These are phyloP conservation scores for Beroe ovata DNA, from an alignment of 37 sponge, comb jelly and placozoan genomes.

Conservation along the genomic window DNA sequence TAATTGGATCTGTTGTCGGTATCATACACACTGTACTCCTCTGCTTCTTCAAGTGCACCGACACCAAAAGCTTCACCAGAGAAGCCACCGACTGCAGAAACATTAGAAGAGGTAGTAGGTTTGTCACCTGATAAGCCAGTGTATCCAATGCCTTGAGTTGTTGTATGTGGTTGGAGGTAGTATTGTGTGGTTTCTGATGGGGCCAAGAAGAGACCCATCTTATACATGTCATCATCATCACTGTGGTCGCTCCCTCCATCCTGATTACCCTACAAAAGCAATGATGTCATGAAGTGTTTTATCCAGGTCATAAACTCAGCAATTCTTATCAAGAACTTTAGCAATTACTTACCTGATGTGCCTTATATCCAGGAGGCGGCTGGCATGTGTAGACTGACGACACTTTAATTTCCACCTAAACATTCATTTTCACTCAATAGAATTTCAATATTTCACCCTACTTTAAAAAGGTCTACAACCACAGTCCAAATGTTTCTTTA, in stretches of 20 bases:
- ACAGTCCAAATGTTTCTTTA: no score
- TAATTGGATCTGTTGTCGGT: constrained; percentile 75
- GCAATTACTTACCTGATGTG: not conserved
- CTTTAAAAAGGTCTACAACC: no score
- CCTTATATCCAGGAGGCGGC: constrained; percentile 17
- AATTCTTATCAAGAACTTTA: not conserved
- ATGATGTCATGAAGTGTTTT: no score
- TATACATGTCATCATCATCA: constrained; percentile 49
- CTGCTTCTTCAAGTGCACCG: constrained; percentile 85
- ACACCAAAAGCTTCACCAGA: constrained; percentile 84
- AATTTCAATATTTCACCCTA: no score
- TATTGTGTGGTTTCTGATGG: not conserved
- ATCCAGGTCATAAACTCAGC: no score
- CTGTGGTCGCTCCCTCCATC: no score
- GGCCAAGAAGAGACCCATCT: not conserved
- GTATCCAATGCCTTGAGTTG: constrained; percentile 11
- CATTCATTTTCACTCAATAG: no score
- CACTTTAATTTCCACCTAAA: not conserved
- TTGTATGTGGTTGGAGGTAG: not conserved
- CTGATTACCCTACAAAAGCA: no score
- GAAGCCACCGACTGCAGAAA: not conserved
- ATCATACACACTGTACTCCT: constrained; percentile 72
- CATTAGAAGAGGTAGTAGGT: not conserved
- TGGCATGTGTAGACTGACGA: not conserved
- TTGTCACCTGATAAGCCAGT: constrained; percentile 1